These are phyloP conservation scores for Odocoileus virginianus DNA, from an alignment of 2,113 vertebrate species.

Conservation along the genomic window DNA sequence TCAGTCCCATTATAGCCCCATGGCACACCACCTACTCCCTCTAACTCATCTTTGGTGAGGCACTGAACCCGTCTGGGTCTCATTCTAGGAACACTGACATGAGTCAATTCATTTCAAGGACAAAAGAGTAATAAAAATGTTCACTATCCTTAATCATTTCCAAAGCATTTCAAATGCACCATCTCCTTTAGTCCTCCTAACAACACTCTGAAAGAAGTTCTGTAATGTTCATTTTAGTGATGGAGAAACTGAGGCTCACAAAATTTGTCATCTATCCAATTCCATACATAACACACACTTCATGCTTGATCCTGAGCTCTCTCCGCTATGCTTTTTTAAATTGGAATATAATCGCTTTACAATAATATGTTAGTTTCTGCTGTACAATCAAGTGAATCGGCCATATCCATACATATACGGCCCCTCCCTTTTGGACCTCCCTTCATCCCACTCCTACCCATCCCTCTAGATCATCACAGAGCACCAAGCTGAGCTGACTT, in stretches of 20 bases:
- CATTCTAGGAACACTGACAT: conserved; percentile 13
- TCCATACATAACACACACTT: not conserved
- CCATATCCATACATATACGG: no score
- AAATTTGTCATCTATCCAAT: not conserved
- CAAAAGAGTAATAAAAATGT: conserved; percentile 14
- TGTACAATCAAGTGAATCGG: no score
- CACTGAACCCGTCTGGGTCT: not conserved
- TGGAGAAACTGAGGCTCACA: not conserved
- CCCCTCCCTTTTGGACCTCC: no score
- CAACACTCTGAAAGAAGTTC: not conserved
- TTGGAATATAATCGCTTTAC: no score
- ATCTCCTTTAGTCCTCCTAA: not conserved
- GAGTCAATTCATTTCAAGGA: conserved; percentile 4
- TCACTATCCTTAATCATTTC: conserved; percentile 23
- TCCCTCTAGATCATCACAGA: no score
- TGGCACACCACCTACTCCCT: not conserved
- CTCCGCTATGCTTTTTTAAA: not conserved
- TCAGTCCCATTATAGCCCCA: not conserved
- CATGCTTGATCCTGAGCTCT: not conserved
- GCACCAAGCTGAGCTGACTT: not conserved
- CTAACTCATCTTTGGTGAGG: not conserved
- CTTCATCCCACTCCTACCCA: no score
- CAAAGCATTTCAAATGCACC: conserved; percentile 15
- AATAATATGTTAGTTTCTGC: no score
- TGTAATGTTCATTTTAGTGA: not conserved